phyloP scores from a whole-genome alignment of 2,888 invertebrate genomes.

The Spatulosminthurus flaviceps region DNA sequence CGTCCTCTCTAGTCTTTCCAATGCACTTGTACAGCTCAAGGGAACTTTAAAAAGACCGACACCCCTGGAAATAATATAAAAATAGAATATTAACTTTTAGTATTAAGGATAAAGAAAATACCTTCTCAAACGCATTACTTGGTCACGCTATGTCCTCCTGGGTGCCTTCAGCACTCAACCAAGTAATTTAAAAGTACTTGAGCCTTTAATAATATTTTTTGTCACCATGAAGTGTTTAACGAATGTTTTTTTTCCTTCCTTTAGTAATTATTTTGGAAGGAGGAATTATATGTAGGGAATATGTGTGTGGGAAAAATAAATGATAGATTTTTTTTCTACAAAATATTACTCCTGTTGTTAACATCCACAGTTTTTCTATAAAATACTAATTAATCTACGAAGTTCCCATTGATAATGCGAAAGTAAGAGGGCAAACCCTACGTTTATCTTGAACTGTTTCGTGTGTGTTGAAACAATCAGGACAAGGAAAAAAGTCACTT shows the following conservation, averaged over 20 bases:
- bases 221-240: too few species aligned
- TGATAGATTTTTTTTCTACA: background rate
- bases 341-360: too few species aligned
- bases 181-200: too few species aligned
- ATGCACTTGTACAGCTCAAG: slow-evolving; percentile 41
- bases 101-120: too few species aligned
- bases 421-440: background rate
- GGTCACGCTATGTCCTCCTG: too few species aligned
- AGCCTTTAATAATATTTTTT: too few species aligned
- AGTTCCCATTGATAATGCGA: background rate
- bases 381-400: background rate
- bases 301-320: background rate
- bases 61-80: slow-evolving; percentile 49
- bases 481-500: slow-evolving; percentile 16
- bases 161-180: too few species aligned
- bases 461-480: background rate
- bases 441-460: background rate
- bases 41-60: slow-evolving; percentile 62
- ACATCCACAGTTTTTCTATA: background rate
- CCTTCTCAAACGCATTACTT: too few species aligned
- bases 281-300: too few species aligned
- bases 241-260: too few species aligned
- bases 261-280: too few species aligned
- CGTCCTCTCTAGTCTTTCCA: slow-evolving; percentile 52
- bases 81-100: slow-evolving; percentile 1